A percentile compares a stretch with the other conserved stretches of the same genome.
phyloP scores from a whole-genome alignment of 2,888 invertebrate species.

The Isoperla grammatica region DNA sequence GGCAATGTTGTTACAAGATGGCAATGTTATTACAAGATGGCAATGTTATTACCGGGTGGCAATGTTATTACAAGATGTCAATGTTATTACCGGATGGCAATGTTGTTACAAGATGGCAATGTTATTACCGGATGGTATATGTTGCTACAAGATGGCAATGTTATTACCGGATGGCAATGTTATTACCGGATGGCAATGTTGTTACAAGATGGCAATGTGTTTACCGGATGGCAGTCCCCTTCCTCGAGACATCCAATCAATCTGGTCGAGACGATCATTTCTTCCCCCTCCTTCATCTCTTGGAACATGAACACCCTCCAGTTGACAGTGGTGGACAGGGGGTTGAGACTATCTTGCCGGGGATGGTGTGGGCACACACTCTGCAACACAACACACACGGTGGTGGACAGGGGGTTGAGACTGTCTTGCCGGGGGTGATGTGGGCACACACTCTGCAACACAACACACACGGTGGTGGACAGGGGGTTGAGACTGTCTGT shows the following conservation, averaged over 20 bases:
- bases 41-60: no score
- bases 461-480: slow-evolving; percentile 40
- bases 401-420: slow-evolving; percentile 44
- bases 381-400: slow-evolving; percentile 34
- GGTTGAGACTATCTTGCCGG: slow-evolving; percentile 41
- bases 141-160: no score
- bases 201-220: no score
- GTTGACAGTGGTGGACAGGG: slow-evolving; percentile 43
- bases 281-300: slow-evolving; percentile 53
- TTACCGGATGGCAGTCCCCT: slow-evolving; percentile 47
- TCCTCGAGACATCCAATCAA: slow-evolving; percentile 51
- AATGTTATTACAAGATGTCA: no score
- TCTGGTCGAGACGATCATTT: slow-evolving; percentile 51
- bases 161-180: no score
- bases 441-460: slow-evolving; percentile 42
- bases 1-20: no score
- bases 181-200: no score
- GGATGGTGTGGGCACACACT: slow-evolving; percentile 46
- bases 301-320: slow-evolving; percentile 54
- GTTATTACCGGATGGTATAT: no score
- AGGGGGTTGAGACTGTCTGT: slow-evolving; percentile 43
- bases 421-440: slow-evolving; percentile 43
- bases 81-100: no score
- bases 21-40: no score
- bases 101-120: no score